Percentiles rank a stretch among this genome's conserved stretches.
Conservation (phyloP, 2,797 vertebrate species). For the Acestrorhynchus altus region DNA sequence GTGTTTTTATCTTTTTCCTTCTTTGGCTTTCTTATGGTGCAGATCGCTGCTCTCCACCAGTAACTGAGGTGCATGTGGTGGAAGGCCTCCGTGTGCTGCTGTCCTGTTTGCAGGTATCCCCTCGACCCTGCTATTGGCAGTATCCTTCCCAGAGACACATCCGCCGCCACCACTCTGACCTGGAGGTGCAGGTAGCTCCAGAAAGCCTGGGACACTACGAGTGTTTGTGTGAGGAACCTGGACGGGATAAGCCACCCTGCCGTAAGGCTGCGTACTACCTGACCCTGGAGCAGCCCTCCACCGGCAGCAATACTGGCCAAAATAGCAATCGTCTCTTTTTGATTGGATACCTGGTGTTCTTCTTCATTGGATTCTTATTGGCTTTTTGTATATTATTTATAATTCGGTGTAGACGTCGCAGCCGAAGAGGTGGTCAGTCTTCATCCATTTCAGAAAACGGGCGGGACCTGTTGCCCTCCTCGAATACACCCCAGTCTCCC, state of each 20-base stretch:
- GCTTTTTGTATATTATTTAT: conserved; percentile 55
- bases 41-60: conserved; percentile 73
- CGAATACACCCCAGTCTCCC: conserved; percentile 83
- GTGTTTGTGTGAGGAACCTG: conserved; percentile 82
- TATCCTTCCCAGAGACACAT: conserved; percentile 74
- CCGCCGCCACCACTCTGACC: conserved; percentile 75
- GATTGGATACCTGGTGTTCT: conserved; percentile 78
- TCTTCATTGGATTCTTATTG: conserved; percentile 59
- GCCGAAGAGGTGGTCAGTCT: conserved; percentile 59
- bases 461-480: conserved; percentile 79
- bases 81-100: conserved; percentile 78
- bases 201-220: conserved; percentile 79
- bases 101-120: conserved; percentile 82
- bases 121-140: conserved; percentile 82
- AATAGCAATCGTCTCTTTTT: conserved; percentile 67
- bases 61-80: conserved; percentile 73
- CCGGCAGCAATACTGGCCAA: conserved; percentile 38
- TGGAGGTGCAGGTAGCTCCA: conserved; percentile 79
- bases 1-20: background rate
- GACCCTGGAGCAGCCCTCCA: conserved; percentile 66
- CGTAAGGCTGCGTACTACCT: conserved; percentile 79
- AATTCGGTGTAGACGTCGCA: conserved; percentile 42
- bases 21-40: background rate
- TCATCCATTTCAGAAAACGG: conserved; percentile 75
- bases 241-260: conserved; percentile 70